Evolutionary conservation across 2,113 vertebrate species (phyloP), one percentile per base, ranked within the genome.

Genomic region (Aptenodytes forsteri): DNA sequence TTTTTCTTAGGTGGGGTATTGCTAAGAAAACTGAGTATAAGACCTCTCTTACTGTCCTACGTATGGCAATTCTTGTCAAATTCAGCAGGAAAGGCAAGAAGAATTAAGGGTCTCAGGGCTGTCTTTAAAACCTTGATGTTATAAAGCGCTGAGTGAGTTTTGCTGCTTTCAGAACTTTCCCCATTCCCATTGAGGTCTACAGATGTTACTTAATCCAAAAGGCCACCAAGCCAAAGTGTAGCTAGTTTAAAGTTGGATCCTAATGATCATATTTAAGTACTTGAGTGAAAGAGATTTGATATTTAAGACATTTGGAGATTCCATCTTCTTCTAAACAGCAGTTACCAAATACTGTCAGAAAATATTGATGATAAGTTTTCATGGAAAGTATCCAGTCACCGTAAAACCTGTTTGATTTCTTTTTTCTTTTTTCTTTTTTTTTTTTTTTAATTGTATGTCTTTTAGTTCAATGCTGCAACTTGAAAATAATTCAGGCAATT

Each of bases 401-500:
- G 16, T 52, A 94, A 91, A 65, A 49, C 25, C 20, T 42, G 13
- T 56, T 80, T 44, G 2, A 7, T 50, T 32, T 34, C 5, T 26
- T 38, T 47, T 42, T 42, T 42, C 22, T 38, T 47, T 42, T 42
- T 42, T 16, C 13, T 42, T 42, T 52, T 44, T 12, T 6, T 13
- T 27, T 27, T 50, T 75, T 46, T 83, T 55, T 38, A 46, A 46
- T 19, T 50, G 5, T 40, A 18, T 34, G 7, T 78, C 29, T 38
- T 75, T 27, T 34, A 42, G 22, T 46, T 87, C 42, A 70, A 1
- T 34, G 32, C n/a, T 90, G 75, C 50, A 73, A 83, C 62, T 88
- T 58, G 67, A 47, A 91, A 96, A 88, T 93, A 85, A 83, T 90
- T 90, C 78, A 56, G 58, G 81, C 84, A 81, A 47, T 83, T 93